A percentile compares a stretch with the other conserved stretches of the same genome.
Conservation (phyloP, 30 jellyfish, hydroid and myxozoan species). For the Pseudorhiza aurosa region DNA sequence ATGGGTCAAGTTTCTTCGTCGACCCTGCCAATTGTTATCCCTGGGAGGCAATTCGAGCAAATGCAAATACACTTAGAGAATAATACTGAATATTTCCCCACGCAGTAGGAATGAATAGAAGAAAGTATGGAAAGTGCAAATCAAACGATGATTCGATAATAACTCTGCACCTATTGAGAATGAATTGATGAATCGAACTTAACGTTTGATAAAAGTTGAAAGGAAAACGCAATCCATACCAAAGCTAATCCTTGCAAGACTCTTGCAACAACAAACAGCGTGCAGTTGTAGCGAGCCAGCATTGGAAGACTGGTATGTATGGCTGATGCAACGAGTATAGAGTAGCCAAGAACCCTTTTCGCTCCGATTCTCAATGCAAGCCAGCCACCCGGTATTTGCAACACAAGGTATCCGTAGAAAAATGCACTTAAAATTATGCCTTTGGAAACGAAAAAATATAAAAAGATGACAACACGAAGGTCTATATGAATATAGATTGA, state of each 20-base stretch:
- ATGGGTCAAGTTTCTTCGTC: too few species aligned
- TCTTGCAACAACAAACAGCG: conserved; percentile 76
- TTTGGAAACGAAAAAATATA: neutral
- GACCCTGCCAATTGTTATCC: too few species aligned
- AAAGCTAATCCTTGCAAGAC: conserved; percentile 85
- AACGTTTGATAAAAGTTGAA: neutral
- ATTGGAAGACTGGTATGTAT: conserved; percentile 70
- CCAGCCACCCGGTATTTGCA: conserved; percentile 96
- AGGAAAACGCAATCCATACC: conserved; percentile 43
- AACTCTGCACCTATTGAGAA: too few species aligned
- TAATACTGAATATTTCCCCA: too few species aligned
- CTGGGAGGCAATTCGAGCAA: too few species aligned
- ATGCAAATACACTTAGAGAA: too few species aligned
- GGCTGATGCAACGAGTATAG: conserved; percentile 75
- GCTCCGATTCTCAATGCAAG: conserved; percentile 88
- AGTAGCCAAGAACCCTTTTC: conserved; percentile 76
- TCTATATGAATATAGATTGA: too few species aligned
- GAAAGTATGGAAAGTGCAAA: too few species aligned
- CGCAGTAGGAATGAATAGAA: too few species aligned
- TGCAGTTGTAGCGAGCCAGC: conserved; percentile 75
- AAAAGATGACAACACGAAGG: too few species aligned
- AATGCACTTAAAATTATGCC: conserved; percentile 93
- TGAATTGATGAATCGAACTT: too few species aligned
- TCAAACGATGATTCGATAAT: too few species aligned
- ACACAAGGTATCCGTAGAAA: conserved; percentile 86